Evolutionary conservation across 2,888 invertebrate species (phyloP), one percentile per base, ranked within the genome.

Genomic region (Ennomos quercinarius): DNA sequence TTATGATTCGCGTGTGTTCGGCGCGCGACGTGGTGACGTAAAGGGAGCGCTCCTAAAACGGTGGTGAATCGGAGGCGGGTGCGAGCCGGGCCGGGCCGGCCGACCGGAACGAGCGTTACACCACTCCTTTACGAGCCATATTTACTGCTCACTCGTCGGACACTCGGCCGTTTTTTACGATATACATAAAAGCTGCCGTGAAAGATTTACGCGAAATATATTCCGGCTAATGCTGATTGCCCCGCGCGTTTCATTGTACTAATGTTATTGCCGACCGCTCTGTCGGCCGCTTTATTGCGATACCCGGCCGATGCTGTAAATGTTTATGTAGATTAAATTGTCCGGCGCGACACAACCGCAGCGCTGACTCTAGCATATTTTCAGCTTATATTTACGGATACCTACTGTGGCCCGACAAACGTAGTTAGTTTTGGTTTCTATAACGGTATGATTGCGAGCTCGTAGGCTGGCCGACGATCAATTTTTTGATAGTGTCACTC

Each of bases 201-300:
- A 83, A 89, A 89, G 91, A 91, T 91, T 91, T 91, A 91, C 87
- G 87, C 81, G 76, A 85, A 89, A 91, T 90, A 87, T 91, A 91
- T 91, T 88, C 91, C 74, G 81, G 74, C 88, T 90, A 90, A 91
- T 90, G 89, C 86, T 86, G 91, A 91, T 90, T 88, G 74, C 66
- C 57, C 64, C 70, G 73, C 70, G 73, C 71, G 72, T 74, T 77
- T 76, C 81, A 77, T 80, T 80, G 76, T 72, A 74, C 76, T 84
- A 80, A 84, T 84, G 84, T 80, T 83, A 84, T 84, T 81, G 80
- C 55, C 41, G 43, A 36, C 48, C 59, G 49, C 59, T 58, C 53
- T 54, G 54, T 49, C 59, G 54, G 54, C 70, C 68, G 64, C 35
- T 63, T 62, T 61, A 59, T 56, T 61, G 64, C 62, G 40, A 44